These are phyloP conservation scores for Nemotelus pantherinus DNA, from an alignment of 2,888 invertebrate species.

Conservation along the genomic window DNA sequence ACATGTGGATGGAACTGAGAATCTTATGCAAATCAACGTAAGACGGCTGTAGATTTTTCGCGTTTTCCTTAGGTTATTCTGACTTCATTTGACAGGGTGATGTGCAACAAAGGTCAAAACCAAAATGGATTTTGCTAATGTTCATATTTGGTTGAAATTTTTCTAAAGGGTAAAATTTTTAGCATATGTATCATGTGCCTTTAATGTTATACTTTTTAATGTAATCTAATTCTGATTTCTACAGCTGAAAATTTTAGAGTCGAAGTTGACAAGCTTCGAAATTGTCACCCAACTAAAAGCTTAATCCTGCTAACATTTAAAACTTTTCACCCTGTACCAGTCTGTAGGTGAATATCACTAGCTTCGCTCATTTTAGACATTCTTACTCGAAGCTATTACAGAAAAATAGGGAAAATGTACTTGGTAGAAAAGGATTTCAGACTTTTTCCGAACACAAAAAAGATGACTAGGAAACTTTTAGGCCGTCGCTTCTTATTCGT, in stretches of 20 bases:
- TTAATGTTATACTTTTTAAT: no score
- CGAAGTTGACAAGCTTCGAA: no score
- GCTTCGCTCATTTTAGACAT: not conserved
- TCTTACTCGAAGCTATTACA: not conserved
- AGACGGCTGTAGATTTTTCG: not conserved
- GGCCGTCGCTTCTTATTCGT: not conserved
- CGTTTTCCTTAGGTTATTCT: not conserved
- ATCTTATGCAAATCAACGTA: slow-evolving; percentile 30
- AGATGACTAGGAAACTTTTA: slow-evolving; percentile 1
- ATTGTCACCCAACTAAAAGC: no score
- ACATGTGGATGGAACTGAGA: not conserved
- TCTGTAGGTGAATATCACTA: not conserved
- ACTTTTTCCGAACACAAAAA: not conserved
- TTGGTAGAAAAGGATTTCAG: not conserved
- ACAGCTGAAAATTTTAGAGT: not conserved
- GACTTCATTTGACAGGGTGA: not conserved
- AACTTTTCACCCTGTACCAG: not conserved
- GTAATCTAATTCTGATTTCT: no score
- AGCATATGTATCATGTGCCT: no score
- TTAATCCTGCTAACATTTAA: not conserved
- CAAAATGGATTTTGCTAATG: not conserved
- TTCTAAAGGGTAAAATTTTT: not conserved
- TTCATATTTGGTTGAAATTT: not conserved
- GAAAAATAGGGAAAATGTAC: not conserved
- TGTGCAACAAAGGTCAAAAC: not conserved